These are phyloP conservation scores for Drosophila diplacantha DNA, from an alignment of 2,888 invertebrate species.

Conservation along the genomic window DNA sequence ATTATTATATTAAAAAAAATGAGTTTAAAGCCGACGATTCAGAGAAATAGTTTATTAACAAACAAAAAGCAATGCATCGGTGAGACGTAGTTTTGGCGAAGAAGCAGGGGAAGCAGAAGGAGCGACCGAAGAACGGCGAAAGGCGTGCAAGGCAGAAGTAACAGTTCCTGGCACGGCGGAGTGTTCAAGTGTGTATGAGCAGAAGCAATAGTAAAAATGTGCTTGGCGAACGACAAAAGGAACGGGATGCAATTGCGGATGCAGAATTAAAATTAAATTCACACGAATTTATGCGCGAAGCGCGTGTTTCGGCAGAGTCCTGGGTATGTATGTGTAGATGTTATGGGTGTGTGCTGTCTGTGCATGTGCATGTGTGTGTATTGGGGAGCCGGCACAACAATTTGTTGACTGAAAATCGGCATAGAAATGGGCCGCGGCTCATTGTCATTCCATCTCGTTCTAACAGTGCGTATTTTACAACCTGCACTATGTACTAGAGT, in stretches of 20 bases:
- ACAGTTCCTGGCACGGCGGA: conserved; percentile 51
- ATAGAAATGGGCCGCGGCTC: conserved; percentile 12
- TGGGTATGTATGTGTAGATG: conserved; percentile 45
- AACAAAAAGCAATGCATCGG: conserved; percentile 21
- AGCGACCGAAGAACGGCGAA: conserved; percentile 38
- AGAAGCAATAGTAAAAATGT: conserved; percentile 57
- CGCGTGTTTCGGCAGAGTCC: conserved; percentile 33
- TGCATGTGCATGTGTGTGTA: conserved; percentile 4
- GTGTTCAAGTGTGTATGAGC: conserved; percentile 46
- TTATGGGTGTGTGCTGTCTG: conserved; percentile 5
- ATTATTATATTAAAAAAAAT: too few relatives aligned
- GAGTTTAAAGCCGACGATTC: conserved; percentile 4
- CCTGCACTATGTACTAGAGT: conserved; percentile 49
- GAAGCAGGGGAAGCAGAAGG: conserved; percentile 42
- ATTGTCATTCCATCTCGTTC: conserved; percentile 11
- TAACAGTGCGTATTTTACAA: conserved; percentile 32
- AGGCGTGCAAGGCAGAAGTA: conserved; percentile 60
- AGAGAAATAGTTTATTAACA: conserved; percentile 20
- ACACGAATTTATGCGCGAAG: conserved; percentile 39
- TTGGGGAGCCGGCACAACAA: conserved; percentile 32
- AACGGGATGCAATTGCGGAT: conserved; percentile 45
- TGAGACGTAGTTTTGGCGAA: conserved; percentile 18
- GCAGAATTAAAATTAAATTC: conserved; percentile 61
- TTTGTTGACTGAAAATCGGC: conserved; percentile 19
- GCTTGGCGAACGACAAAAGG: conserved; percentile 53